These are phyloP conservation scores for Tridacna gigas DNA, from an alignment of 2,888 invertebrate genomes.

Conservation along the genomic window DNA sequence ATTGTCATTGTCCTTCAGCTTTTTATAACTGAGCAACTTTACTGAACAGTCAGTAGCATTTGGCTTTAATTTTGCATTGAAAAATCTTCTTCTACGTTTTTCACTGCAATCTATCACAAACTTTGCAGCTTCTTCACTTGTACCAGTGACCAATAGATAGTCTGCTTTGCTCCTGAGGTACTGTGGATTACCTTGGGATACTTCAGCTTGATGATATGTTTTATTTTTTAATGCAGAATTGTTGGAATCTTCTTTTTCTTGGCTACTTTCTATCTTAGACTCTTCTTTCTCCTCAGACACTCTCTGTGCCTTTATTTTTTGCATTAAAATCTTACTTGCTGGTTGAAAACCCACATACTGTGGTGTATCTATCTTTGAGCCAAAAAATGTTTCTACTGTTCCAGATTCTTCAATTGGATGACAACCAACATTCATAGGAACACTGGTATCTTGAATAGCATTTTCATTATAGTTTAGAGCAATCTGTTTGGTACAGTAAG, in stretches of 20 bases:
- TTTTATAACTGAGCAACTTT: conserved; percentile 34
- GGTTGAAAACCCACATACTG: conserved; percentile 6
- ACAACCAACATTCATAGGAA: not conserved
- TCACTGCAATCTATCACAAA: conserved; percentile 30
- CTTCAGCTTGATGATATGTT: not conserved
- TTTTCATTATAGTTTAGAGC: not conserved
- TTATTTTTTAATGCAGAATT: not conserved
- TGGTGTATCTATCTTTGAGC: not conserved
- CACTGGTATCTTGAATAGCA: conserved; percentile 7
- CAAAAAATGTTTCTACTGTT: conserved; percentile 24
- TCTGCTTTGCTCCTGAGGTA: not conserved
- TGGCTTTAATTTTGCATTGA: not conserved
- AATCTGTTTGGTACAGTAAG: not conserved
- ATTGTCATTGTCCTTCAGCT: conserved; percentile 25
- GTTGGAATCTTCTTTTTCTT: not conserved
- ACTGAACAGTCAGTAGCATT: conserved; percentile 28
- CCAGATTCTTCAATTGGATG: not conserved
- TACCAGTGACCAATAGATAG: conserved; percentile 3
- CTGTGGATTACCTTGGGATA: not conserved
- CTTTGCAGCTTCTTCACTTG: conserved; percentile 4
- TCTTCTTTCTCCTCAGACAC: too few species aligned
- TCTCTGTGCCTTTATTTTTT: not conserved
- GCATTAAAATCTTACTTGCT: not conserved
- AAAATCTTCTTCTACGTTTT: conserved; percentile 52
- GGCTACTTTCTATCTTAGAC: not conserved